A percentile compares a stretch with the other conserved stretches of the same genome.
Evolutionary conservation across 2,888 invertebrate species (phyloP).

Genomic region (Ormyrus thymus): DNA sequence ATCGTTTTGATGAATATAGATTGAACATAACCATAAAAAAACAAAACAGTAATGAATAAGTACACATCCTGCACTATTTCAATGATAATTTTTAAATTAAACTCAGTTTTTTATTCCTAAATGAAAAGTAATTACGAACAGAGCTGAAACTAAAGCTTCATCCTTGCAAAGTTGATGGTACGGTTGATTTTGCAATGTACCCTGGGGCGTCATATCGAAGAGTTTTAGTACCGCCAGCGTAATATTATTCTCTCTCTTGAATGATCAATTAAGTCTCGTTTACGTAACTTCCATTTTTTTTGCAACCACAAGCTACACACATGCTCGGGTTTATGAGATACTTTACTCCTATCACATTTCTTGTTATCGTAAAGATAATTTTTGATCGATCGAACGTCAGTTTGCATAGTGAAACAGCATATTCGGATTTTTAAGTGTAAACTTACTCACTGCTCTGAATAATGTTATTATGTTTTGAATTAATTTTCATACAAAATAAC

Average conservation of each 20-base stretch:
- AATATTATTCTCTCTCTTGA: conserved; percentile 24
- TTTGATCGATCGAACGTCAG: conserved; percentile 22
- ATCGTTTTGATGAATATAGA: too few species aligned
- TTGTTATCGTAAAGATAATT: conserved; percentile 27
- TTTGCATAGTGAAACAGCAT: conserved; percentile 13
- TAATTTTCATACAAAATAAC: too few species aligned
- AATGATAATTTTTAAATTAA: too few species aligned
- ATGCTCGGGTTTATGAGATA: background rate
- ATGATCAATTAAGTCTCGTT: conserved; percentile 24
- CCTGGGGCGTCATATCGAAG: conserved; percentile 1
- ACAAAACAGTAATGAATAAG: too few species aligned
- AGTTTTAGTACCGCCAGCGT: background rate
- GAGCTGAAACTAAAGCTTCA: background rate
- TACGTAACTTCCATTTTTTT: conserved; percentile 24
- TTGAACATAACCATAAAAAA: too few species aligned
- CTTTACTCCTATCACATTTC: background rate
- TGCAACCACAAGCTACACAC: background rate
- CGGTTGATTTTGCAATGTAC: conserved; percentile 22
- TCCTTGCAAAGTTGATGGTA: conserved; percentile 7
- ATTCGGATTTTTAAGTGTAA: background rate
- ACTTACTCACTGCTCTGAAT: too few species aligned
- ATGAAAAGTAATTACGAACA: too few species aligned
- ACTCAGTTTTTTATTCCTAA: too few species aligned
- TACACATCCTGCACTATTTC: too few species aligned
- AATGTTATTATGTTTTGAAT: too few species aligned